Evolutionary conservation across 2,888 invertebrate genomes (phyloP).

Genomic region (Sphecodes monilicornis): DNA sequence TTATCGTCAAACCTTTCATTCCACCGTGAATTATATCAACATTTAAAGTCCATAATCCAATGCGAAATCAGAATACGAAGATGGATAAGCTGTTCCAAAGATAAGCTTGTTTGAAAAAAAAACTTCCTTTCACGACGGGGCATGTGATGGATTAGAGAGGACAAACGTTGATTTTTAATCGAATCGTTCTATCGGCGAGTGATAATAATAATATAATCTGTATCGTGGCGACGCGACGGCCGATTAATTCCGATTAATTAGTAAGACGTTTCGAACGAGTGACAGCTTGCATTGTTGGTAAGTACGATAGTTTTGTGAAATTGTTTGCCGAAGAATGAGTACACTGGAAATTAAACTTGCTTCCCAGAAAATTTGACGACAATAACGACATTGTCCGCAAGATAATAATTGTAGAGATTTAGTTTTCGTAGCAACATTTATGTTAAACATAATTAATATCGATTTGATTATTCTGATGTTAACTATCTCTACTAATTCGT

Average conservation of each 20-base stretch:
- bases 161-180: conserved; percentile 17
- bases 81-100: background rate
- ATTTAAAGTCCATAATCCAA: conserved; percentile 29
- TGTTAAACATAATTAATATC: background rate
- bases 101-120: conserved; percentile 20
- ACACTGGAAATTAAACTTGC: background rate
- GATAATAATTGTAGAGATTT: background rate
- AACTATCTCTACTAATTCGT: too few relatives aligned
- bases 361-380: background rate
- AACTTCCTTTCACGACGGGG: background rate
- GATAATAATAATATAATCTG: conserved; percentile 30
- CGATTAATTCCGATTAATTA: conserved; percentile 27
- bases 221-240: background rate
- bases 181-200: background rate
- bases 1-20: conserved; percentile 14
- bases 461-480: too few relatives aligned
- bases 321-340: background rate
- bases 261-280: background rate
- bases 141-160: background rate
- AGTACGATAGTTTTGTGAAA: background rate
- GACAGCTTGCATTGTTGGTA: background rate
- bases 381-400: background rate
- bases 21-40: background rate
- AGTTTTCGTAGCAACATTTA: background rate
- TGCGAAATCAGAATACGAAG: conserved; percentile 33